Base-by-base conservation (phyloP, 2,113 vertebrate genomes). In the Neoarius graeffei region DNA sequence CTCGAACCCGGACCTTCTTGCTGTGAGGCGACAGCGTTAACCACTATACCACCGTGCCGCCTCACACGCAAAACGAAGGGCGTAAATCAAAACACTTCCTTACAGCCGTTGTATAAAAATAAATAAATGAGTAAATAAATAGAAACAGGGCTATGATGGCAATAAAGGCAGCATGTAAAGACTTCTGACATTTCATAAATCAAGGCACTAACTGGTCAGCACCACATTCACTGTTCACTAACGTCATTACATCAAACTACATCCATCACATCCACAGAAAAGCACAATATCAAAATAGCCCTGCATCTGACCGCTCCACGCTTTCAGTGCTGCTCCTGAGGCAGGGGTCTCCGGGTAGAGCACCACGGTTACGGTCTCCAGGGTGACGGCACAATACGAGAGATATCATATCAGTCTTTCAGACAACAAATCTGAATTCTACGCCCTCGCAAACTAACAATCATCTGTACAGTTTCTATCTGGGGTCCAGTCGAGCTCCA, bases 111-210 rank as follows among this genome's bases (percentile, higher is more conserved):
- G 48, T 85, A 83, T 67, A 87, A 84, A 85, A 67, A 42, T 74
- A 57, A 60, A 4, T 74, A 57, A 60, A 4, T 4, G 19, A 19
- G 5, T 19, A 66, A n/a, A 66, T n/a, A 64, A 25, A 8, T 3
- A 66, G n/a, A 10, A 10, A 88, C 19, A 15, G 54, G 60, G 57
- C 81, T 8, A 56, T 67, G 2, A 85, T 35, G 1, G 20, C 20
- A 56, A 85, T 87, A 83, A 82, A 85, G 52, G 59, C 23, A 27
- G n/a, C 42, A 30, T 19, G 56, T 23, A 62, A 88, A 81, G 66
- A 42, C 30, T 82, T 77, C 82, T 83, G 79, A 83, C 84, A 83
- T 90, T 87, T 76, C 27, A 85, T 86, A 87, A 88, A 81, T 87
- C 88, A 85, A 27, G 20, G 15, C 64, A 17, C 76, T 42, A 69